Base-by-base conservation (phyloP, 1,140 invertebrate genomes). In the Araneus ventricosus region DNA sequence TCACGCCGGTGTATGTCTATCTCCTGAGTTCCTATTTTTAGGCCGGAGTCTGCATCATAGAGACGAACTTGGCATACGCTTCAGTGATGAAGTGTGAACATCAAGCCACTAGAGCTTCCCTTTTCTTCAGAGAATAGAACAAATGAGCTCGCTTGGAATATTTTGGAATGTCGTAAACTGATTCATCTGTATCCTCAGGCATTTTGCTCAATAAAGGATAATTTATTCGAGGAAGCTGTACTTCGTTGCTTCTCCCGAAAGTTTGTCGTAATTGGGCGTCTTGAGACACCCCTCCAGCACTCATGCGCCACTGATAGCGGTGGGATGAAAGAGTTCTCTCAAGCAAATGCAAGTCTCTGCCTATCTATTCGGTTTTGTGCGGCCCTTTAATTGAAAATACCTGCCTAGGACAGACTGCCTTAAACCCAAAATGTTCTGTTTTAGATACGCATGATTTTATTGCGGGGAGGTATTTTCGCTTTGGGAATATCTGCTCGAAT, bases 61-160 rank as follows among this genome's bases (percentile, higher is more conserved):
- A 89, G 88, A 89, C 70, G 70, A 89, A 24, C 67, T 89, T 52
- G n/a, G 20, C 88, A 89, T 89, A 89, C 88, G 88, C 88, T 79
- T 89, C 88, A 52, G 88, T 89, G 79, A 89, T 39, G 88, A 59
- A 89, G 67, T 89, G 70, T 89, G 70, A 89, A 89, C 67, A 57
- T 75, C 27, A 20, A 89, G 41, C 41, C 41, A 89, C 67, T 80
- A 70, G 45, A 79, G 88, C 88, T 45, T 89, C 41, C 88, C 67
- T 79, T 88, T 79, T 79, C 88, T 89, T 52, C 45, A 79, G 70
- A 70, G 67, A 88, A 88, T 41, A 45, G 86, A 88, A 88, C 86
- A 88, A 88, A 88, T 88, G 86, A 79, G 88, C 57, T 89, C 88
- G 88, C 88, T 45, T 79, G 67, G 41, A 89, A 89, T 79, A 79